A percentile compares a stretch with the other conserved stretches of the same genome.
phyloP scores from a whole-genome alignment of 2,888 invertebrate species.

The Agrochola lota region DNA sequence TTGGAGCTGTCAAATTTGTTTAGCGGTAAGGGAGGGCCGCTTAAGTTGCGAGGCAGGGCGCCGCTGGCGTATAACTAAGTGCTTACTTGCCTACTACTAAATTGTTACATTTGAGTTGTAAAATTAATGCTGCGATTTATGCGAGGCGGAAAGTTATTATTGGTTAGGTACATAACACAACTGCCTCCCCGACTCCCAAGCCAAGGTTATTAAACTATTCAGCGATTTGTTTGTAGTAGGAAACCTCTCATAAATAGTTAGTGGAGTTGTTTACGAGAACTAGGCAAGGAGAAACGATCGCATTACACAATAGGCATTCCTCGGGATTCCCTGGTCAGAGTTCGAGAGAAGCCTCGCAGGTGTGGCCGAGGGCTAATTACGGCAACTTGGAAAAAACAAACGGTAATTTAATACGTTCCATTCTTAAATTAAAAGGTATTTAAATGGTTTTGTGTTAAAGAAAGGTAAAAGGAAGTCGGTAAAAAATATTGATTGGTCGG shows the following conservation, averaged over 20 bases:
- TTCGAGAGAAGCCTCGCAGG: constrained; percentile 84
- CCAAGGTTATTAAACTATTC: constrained; percentile 63
- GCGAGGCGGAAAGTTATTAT: constrained; percentile 77
- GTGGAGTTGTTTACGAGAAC: constrained; percentile 73
- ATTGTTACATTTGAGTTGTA: constrained; percentile 89
- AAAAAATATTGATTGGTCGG: constrained; percentile 13
- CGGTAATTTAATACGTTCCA: constrained; percentile 72
- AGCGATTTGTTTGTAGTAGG: constrained; percentile 68
- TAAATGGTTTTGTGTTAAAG: constrained; percentile 34
- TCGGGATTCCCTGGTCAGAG: constrained; percentile 87
- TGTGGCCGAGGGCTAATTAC: constrained; percentile 84
- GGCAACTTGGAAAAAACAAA: constrained; percentile 72
- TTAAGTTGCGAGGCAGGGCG: constrained; percentile 84
- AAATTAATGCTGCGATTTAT: constrained; percentile 89
- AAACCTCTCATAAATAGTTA: constrained; percentile 81
- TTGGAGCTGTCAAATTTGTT: constrained; percentile 90
- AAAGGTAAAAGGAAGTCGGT: constrained; percentile 18
- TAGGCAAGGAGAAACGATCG: constrained; percentile 77
- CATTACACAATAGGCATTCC: constrained; percentile 83
- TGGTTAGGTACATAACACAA: constrained; percentile 69
- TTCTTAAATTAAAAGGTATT: constrained; percentile 52
- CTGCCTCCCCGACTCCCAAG: constrained; percentile 47
- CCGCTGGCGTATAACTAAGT: constrained; percentile 88
- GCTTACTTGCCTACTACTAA: constrained; percentile 87
- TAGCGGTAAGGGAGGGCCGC: constrained; percentile 88